A percentile compares a stretch with the other conserved stretches of the same genome.
phyloP scores from a whole-genome alignment of 2,797 vertebrate species.

The Valencia hispanica region DNA sequence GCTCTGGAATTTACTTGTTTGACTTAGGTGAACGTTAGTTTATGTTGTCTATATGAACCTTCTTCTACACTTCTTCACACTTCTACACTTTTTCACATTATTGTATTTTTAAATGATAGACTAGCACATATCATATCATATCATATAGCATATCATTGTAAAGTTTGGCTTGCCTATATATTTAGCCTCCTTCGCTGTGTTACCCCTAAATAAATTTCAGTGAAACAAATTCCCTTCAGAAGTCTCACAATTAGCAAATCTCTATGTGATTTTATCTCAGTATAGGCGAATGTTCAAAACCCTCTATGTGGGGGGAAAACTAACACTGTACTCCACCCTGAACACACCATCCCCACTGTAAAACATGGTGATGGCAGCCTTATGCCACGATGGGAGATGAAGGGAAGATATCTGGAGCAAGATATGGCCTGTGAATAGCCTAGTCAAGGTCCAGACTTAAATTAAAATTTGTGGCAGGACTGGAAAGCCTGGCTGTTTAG shows the following conservation, averaged over 20 bases:
- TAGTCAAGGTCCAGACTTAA: not conserved
- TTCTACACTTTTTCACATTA: not conserved
- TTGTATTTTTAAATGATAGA: not conserved
- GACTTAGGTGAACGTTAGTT: not conserved
- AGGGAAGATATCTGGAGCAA: not conserved
- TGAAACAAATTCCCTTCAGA: not conserved
- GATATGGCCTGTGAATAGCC: not conserved
- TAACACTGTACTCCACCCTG: not conserved
- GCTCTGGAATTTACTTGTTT: not conserved
- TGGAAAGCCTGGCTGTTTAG: not conserved
- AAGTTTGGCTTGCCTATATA: not conserved
- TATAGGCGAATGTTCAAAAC: not conserved
- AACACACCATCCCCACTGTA: not conserved
- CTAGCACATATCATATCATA: too few relatives aligned
- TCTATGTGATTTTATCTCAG: too few relatives aligned
- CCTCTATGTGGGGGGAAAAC: not conserved
- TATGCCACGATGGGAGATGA: not conserved
- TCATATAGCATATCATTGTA: too few relatives aligned
- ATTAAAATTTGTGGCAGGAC: not conserved
- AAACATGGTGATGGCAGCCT: not conserved
- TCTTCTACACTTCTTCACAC: not conserved
- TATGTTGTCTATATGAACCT: constrained; percentile 3
- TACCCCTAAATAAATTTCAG: not conserved
- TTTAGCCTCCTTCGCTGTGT: not conserved
- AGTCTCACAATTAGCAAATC: not conserved